Conservation (phyloP, 2,888 invertebrate species). For the Nemoura dubitans region DNA sequence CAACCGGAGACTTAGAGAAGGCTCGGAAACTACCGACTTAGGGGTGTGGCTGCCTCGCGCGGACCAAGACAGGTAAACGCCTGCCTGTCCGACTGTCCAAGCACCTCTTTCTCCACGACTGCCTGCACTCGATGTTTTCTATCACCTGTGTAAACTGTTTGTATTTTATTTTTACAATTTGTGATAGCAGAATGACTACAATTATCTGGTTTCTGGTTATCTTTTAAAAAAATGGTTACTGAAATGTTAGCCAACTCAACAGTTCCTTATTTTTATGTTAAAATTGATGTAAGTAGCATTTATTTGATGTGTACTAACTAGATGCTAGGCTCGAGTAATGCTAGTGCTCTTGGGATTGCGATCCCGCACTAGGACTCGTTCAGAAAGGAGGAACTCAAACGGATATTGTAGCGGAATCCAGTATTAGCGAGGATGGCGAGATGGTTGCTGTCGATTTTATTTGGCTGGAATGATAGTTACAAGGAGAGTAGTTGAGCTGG, state of each 20-base stretch:
- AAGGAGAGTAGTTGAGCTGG: not conserved
- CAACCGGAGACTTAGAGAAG: slow-evolving; percentile 56
- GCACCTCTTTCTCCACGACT: not conserved
- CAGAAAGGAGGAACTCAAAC: not conserved
- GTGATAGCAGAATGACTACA: not conserved
- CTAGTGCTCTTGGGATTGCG: not conserved
- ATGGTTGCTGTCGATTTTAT: too few relatives aligned
- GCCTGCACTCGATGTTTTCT: not conserved
- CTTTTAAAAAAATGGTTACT: not conserved
- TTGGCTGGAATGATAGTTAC: not conserved
- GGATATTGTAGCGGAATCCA: not conserved
- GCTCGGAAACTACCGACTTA: slow-evolving; percentile 43
- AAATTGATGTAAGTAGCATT: not conserved
- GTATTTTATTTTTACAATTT: not conserved
- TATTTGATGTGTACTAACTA: not conserved
- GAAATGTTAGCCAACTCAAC: not conserved
- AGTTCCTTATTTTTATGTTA: slow-evolving; percentile 24
- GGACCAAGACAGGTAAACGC: slow-evolving; percentile 41
- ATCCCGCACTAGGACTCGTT: not conserved
- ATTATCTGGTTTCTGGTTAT: not conserved
- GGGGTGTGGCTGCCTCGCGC: slow-evolving; percentile 44
- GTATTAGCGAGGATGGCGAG: too few relatives aligned
- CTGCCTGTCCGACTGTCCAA: not conserved
- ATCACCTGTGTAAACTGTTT: not conserved
- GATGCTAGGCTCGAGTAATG: not conserved